These are phyloP conservation scores for Bursaphelenchus mucronatus DNA, from an alignment of 1,140 invertebrate species.

Conservation along the genomic window DNA sequence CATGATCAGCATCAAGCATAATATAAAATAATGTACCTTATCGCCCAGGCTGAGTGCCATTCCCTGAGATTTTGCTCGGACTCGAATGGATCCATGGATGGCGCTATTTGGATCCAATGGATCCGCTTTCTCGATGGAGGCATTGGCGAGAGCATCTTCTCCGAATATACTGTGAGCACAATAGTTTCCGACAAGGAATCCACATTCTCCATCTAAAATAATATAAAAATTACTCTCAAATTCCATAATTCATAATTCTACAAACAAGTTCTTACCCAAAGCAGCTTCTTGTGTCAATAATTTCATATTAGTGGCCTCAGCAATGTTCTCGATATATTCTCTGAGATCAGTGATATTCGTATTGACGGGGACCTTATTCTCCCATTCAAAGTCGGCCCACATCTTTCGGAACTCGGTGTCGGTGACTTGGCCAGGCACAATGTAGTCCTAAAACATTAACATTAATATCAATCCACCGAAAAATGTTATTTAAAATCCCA, in stretches of 20 bases:
- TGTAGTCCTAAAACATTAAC: constrained; percentile 73
- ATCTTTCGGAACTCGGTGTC: constrained; percentile 94
- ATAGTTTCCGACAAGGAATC: constrained; percentile 98
- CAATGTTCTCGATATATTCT: constrained; percentile 84
- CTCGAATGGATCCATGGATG: constrained; percentile 91
- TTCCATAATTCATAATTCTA: constrained; percentile 4
- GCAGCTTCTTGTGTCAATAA: constrained; percentile 79
- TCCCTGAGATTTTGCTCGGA: constrained; percentile 91
- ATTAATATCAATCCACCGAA: not conserved
- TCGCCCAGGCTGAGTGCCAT: constrained; percentile 58
- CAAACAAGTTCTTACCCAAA: constrained; percentile 31
- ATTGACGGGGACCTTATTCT: constrained; percentile 90
- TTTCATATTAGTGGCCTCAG: constrained; percentile 96
- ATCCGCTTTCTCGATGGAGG: constrained; percentile 87
- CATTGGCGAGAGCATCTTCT: constrained; percentile 94
- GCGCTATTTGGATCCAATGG: constrained; percentile 74
- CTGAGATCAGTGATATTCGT: constrained; percentile 86
- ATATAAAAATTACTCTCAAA: constrained; percentile 9
- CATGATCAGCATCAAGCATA: not conserved
- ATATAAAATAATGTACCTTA: constrained; percentile 34
- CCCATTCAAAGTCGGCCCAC: constrained; percentile 99
- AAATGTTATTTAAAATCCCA: constrained; percentile 21
- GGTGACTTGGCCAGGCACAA: constrained; percentile 88
- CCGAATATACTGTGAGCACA: constrained; percentile 98
- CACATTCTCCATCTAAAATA: constrained; percentile 75